Evolutionary conservation across 1,140 invertebrate genomes (phyloP).

Genomic region (Lamellibrachia luymesi): DNA sequence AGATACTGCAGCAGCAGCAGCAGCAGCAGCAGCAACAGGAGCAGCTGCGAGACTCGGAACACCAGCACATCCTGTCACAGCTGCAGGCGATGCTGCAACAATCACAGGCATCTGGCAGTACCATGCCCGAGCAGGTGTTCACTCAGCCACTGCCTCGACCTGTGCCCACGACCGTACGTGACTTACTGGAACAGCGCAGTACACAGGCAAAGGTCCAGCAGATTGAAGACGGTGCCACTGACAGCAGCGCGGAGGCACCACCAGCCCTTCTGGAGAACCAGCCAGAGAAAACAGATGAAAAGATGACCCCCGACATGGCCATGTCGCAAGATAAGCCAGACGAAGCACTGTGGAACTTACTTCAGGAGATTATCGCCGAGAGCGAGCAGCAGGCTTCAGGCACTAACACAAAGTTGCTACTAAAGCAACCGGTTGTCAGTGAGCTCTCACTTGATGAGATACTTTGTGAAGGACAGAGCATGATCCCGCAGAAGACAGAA

Average conservation of each 20-base stretch:
- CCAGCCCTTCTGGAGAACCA: background rate
- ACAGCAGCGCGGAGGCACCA: background rate
- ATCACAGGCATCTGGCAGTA: background rate
- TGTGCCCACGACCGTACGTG: background rate
- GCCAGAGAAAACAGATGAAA: background rate
- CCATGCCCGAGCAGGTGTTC: background rate
- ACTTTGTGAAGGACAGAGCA: background rate
- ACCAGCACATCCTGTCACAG: background rate
- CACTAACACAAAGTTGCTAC: background rate
- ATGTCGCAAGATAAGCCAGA: background rate
- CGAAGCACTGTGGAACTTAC: background rate
- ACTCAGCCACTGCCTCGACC: background rate
- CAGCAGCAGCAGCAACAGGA: background rate
- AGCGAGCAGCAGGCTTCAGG: background rate
- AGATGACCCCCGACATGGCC: background rate
- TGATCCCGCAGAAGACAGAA: background rate
- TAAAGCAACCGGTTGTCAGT: background rate
- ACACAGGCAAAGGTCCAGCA: background rate
- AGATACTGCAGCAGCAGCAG: background rate
- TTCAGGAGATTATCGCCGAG: background rate
- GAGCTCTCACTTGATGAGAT: background rate
- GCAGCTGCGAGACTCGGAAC: background rate
- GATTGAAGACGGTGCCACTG: background rate
- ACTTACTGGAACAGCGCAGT: background rate
- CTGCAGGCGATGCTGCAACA: background rate